Evolutionary conservation across 2,113 vertebrate genomes (phyloP), one percentile per base, ranked within the genome.

Genomic region (Nanorana parkeri): DNA sequence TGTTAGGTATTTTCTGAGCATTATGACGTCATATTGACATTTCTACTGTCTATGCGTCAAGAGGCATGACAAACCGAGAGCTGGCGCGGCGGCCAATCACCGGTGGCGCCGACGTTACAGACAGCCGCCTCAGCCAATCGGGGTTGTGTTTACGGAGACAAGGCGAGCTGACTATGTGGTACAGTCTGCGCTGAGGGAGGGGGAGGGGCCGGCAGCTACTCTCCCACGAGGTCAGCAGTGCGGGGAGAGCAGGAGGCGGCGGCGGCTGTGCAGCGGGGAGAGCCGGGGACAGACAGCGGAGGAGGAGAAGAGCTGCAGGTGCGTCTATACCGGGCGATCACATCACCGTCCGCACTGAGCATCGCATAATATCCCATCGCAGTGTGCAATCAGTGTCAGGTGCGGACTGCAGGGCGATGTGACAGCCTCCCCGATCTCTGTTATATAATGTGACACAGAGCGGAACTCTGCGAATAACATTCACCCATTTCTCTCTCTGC

Each of bases 11-110:
- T 24, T 3, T 24, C 21, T 63, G 1, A 24, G 15, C 23, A 24
- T 13, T 3, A 24, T 63, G 21, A 60, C n/a, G n/a, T 16, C 5
- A 73, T 32, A 17, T 15, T 73, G 52, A 73, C 26, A 58, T 29
- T 6, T n/a, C 32, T 3, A 32, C 24, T 21, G 10, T 8, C 2
- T 56, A 66, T 66, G 61, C 58, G 61, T 66, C 63, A 56, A 32
- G 28, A 29, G 41, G 60, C 65, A 28, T 55, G 75, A 56, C 63
- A 23, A 26, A 2, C 19, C 47, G 20, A 16, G 58, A 3, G 54
- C n/a, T 11, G 23, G 20, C 5, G 21, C 17, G 6, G 17, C 15
- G 17, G 2, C 88, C 87, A 90, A 88, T 90, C 84, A 51, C 65
- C 56, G 29, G 17, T 17, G 13, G 4, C 5, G 3, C 54, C 3